A percentile compares a stretch with the other conserved stretches of the same genome.
Conservation (phyloP, 2,113 vertebrate genomes). For the Sander vitreus region DNA sequence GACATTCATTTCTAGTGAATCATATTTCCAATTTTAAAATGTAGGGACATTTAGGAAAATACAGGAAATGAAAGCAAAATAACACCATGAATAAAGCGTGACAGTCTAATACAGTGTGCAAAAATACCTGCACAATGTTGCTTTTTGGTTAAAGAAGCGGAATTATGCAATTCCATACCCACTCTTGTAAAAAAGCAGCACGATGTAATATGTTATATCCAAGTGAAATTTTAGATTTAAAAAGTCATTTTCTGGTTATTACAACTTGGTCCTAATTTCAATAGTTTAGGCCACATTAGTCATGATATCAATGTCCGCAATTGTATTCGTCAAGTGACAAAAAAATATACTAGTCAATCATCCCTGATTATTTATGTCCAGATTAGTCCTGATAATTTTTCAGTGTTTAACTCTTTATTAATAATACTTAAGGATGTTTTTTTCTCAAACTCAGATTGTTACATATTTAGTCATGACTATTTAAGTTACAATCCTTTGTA, state of each 20-base stretch:
- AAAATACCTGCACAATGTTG: not conserved
- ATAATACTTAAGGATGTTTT: not conserved
- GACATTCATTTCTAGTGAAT: not conserved
- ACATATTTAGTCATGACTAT: not conserved
- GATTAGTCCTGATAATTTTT: no score
- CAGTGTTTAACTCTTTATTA: no score
- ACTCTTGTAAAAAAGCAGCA: not conserved
- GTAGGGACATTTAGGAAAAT: not conserved
- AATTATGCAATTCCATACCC: not conserved
- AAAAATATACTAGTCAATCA: not conserved
- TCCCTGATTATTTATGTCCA: not conserved
- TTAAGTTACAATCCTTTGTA: not conserved
- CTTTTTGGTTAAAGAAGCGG: not conserved
- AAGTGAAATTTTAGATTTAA: not conserved
- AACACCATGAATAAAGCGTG: not conserved
- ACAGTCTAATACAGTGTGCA: not conserved
- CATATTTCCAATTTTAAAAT: not conserved
- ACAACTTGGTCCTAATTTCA: not conserved
- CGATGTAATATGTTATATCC: no score
- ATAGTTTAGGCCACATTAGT: not conserved
- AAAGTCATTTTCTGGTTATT: not conserved
- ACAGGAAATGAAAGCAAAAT: slow-evolving; percentile 2
- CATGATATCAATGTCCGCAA: no score
- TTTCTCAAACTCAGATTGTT: not conserved
- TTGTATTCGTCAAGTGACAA: not conserved